phyloP scores from a whole-genome alignment of 2,797 vertebrate genomes.

The Gadopsis bispinosus region DNA sequence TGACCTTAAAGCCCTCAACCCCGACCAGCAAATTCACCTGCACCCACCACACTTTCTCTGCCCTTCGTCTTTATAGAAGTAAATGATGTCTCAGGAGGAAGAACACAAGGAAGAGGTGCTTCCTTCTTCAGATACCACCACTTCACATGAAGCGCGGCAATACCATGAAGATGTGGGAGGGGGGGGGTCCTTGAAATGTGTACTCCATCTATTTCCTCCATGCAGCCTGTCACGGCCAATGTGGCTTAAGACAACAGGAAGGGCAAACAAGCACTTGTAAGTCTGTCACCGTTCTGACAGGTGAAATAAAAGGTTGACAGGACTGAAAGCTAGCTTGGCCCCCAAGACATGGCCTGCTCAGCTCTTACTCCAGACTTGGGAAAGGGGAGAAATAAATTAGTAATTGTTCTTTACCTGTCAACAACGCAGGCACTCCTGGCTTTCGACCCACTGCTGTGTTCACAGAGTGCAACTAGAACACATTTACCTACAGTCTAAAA shows the following conservation, averaged over 20 bases:
- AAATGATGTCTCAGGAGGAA: slow-evolving; percentile 80
- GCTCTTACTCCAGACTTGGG: slow-evolving; percentile 86
- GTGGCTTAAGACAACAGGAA: slow-evolving; percentile 86
- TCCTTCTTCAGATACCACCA: slow-evolving; percentile 51
- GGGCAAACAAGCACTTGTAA: slow-evolving; percentile 90
- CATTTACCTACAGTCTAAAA: slow-evolving; percentile 33
- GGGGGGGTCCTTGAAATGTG: slow-evolving; percentile 62
- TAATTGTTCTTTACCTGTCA: slow-evolving; percentile 90
- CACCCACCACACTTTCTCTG: slow-evolving; percentile 32
- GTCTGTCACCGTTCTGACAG: slow-evolving; percentile 92
- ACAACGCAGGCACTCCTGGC: slow-evolving; percentile 72
- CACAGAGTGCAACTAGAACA: slow-evolving; percentile 76
- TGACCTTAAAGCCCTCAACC: slow-evolving; percentile 11
- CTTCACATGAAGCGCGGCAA: slow-evolving; percentile 49
- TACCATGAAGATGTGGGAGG: slow-evolving; percentile 43
- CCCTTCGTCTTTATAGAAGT: slow-evolving; percentile 64
- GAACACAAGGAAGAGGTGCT: slow-evolving; percentile 40
- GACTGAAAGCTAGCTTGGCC: slow-evolving; percentile 84
- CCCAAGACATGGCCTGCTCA: slow-evolving; percentile 79
- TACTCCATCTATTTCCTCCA: slow-evolving; percentile 75
- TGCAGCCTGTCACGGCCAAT: slow-evolving; percentile 89
- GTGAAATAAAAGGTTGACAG: slow-evolving; percentile 90
- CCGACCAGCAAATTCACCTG: slow-evolving; percentile 25
- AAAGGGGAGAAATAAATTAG: slow-evolving; percentile 93
- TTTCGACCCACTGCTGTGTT: slow-evolving; percentile 73